phyloP scores from a whole-genome alignment of 2,797 vertebrate genomes.

The Chanos chanos region DNA sequence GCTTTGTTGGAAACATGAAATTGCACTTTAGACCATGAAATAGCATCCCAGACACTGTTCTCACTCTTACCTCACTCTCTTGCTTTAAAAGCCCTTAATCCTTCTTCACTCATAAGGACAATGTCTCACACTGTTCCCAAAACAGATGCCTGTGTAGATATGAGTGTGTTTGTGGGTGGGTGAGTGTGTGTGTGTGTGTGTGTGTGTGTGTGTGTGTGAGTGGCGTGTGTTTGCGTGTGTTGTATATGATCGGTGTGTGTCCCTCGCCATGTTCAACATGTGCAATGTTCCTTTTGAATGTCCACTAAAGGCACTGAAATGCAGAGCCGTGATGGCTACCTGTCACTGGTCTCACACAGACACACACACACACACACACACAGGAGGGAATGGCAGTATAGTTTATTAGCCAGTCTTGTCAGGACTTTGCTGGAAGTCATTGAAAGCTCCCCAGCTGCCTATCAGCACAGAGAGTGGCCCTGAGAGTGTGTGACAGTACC shows the following conservation, averaged over 20 bases:
- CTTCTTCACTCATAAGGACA: constrained; percentile 13
- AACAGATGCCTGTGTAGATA: constrained; percentile 3
- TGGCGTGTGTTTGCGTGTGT: too few relatives aligned
- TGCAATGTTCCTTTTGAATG: too few relatives aligned
- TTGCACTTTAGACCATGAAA: constrained; percentile 9
- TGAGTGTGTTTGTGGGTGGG: background rate
- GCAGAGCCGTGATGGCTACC: background rate
- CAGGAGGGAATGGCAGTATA: constrained; percentile 5
- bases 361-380: too few relatives aligned
- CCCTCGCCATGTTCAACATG: too few relatives aligned
- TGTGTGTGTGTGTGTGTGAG: too few relatives aligned
- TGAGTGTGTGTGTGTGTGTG: too few relatives aligned
- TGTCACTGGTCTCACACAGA: constrained; percentile 16
- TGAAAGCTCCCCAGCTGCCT: constrained; percentile 16
- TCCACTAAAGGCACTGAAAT: too few relatives aligned
- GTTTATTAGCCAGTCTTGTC: constrained; percentile 10
- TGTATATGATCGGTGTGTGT: too few relatives aligned
- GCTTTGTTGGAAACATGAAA: constrained; percentile 3
- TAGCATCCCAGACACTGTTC: background rate
- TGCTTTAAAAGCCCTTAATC: constrained; percentile 13
- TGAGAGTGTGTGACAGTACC: constrained; percentile 8
- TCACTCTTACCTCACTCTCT: constrained; percentile 7
- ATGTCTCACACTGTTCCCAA: too few relatives aligned
- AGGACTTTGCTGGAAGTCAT: constrained; percentile 15
- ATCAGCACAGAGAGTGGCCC: constrained; percentile 9